Percentiles rank a stretch among this genome's conserved stretches.
phyloP scores from a whole-genome alignment of 2,888 invertebrate genomes.

The Cantharis nigra region DNA sequence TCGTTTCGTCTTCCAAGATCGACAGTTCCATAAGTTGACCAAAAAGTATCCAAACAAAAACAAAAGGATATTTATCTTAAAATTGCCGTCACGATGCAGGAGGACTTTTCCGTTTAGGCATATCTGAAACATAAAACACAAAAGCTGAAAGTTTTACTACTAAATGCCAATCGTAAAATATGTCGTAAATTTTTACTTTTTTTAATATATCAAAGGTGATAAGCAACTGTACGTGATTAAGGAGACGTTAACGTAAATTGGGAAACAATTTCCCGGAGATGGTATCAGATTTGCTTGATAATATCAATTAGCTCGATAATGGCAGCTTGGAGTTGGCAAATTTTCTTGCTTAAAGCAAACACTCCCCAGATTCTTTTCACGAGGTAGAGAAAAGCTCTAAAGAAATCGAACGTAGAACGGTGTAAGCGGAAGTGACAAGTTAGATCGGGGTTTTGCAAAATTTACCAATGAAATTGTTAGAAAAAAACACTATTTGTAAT shows the following conservation, averaged over 20 bases:
- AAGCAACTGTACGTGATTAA: background rate
- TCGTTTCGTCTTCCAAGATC: background rate
- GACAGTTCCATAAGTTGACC: background rate
- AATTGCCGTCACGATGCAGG: background rate
- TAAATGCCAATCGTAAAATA: background rate
- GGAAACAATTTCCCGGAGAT: background rate
- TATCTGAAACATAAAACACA: background rate
- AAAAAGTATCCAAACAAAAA: background rate
- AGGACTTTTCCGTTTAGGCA: background rate
- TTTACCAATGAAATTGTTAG: background rate
- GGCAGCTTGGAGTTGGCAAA: background rate
- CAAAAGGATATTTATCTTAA: background rate
- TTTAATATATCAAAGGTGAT: background rate
- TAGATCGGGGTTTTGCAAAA: background rate
- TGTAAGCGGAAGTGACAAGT: background rate
- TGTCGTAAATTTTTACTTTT: background rate
- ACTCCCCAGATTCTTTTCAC: background rate
- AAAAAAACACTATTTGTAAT: background rate
- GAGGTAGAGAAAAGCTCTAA: background rate
- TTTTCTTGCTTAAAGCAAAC: background rate
- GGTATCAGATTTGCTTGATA: background rate
- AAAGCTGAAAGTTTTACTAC: background rate
- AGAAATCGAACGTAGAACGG: background rate
- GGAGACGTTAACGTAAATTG: background rate
- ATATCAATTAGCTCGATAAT: background rate